Base-by-base conservation (phyloP, 1,140 invertebrate genomes). In the Ruditapes philippinarum region DNA sequence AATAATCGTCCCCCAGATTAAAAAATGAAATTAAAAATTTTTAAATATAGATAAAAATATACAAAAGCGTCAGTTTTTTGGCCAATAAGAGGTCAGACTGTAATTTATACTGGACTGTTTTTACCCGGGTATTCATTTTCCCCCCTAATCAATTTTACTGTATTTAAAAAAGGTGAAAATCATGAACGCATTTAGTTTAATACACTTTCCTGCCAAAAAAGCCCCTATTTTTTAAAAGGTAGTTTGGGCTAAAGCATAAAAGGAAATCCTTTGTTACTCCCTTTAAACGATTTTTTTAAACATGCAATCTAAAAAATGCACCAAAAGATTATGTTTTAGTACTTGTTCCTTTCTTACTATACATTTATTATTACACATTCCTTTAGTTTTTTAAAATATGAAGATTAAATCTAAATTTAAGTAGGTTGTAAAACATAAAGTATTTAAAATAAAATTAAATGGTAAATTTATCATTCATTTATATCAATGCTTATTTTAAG, bases 161-260 rank as follows among this genome's bases (percentile, higher is more conserved):
- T 51, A 54, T 22, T 49, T 78, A 78, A 49, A n/a, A n/a, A 19
- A 51, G 74, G 45, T 78, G 74, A 78, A 57, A 78, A 54, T 78
- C 31, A 51, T 78, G 74, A 78, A 54, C 54, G 25, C 12, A 78
- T 54, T 5, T 28, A 78, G 28, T 51, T n/a, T 49, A 78, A 51
- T 78, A 51, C 42, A 36, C 42, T 78, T 51, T 38, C 65, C 65
- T 40, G 65, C 65, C 33, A 70, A 70, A 38, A 38, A 70, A 31
- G n/a, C 11, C 33, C 17, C 33, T 70, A 17, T 70, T 70, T 70
- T 31, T 70, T 70, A 31, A 70, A 38, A 33, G 7, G n/a, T 70
- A 70, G 65, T 38, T 40, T 25, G 62, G n/a, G n/a, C n/a, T n/a
- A n/a, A n/a, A n/a, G n/a, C n/a, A n/a, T n/a, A n/a, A n/a, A n/a